phyloP scores from a whole-genome alignment of 2,888 invertebrate species.

The Apodemia zela region DNA sequence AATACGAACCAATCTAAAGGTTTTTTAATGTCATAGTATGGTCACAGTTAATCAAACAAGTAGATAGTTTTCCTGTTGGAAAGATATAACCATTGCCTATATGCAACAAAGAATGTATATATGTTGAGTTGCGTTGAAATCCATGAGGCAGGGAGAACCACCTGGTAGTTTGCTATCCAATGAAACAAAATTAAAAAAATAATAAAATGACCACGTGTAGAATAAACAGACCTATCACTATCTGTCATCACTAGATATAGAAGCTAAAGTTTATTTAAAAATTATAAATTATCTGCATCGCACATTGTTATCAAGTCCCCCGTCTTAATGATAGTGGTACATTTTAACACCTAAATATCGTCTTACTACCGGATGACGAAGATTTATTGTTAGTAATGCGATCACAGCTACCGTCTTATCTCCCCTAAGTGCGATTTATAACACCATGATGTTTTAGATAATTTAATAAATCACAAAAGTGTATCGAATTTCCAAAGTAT shows the following conservation, averaged over 20 bases:
- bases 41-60: too few species aligned
- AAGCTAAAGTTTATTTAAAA: background rate
- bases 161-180: too few species aligned
- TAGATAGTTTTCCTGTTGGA: too few species aligned
- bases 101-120: too few species aligned
- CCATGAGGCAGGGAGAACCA: too few species aligned
- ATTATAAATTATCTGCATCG: background rate
- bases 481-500: constrained; percentile 70
- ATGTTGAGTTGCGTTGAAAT: too few species aligned
- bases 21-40: too few species aligned
- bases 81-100: too few species aligned
- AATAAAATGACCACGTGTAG: too few species aligned
- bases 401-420: constrained; percentile 58
- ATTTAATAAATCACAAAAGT: constrained; percentile 76
- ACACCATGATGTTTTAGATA: constrained; percentile 67
- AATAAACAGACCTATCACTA: background rate
- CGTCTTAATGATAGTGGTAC: background rate
- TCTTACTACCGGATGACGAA: constrained; percentile 64
- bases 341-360: constrained; percentile 56
- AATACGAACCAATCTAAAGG: too few species aligned
- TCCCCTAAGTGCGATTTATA: constrained; percentile 69
- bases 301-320: constrained; percentile 31
- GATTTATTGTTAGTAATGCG: constrained; percentile 74
- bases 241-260: background rate
- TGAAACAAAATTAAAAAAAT: too few species aligned